Evolutionary conservation across 2,113 vertebrate genomes (phyloP).

Genomic region (Albula glossodonta): DNA sequence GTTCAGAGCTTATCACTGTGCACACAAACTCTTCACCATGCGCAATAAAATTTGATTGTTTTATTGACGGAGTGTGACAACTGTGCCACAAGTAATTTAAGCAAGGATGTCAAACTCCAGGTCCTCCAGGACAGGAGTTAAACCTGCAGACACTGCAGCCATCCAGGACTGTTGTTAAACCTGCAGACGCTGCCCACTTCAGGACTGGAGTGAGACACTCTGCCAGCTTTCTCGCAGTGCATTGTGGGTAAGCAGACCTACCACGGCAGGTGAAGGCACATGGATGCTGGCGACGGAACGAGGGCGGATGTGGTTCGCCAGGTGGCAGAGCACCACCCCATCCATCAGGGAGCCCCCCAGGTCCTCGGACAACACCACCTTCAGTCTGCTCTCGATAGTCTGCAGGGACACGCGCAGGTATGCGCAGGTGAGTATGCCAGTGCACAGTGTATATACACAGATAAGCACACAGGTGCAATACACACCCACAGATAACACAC

Average conservation of each 20-base stretch:
- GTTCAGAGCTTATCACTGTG: too few relatives aligned
- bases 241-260: conserved; percentile 52
- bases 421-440: too few relatives aligned
- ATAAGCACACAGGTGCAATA: neutral
- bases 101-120: too few relatives aligned
- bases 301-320: conserved; percentile 88
- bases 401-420: conserved; percentile 47
- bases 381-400: conserved; percentile 92
- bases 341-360: conserved; percentile 89
- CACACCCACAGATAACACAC: too few relatives aligned
- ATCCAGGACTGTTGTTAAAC: too few relatives aligned
- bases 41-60: too few relatives aligned
- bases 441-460: neutral
- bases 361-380: conserved; percentile 84
- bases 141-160: too few relatives aligned
- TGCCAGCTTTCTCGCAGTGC: neutral
- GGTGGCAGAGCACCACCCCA: conserved; percentile 89
- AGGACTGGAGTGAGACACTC: neutral
- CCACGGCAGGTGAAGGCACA: conserved; percentile 91
- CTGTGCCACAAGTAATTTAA: neutral
- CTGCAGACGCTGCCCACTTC: too few relatives aligned
- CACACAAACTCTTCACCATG: too few relatives aligned
- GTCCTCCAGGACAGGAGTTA: too few relatives aligned
- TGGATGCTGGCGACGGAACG: conserved; percentile 90
- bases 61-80: neutral